Conservation (phyloP, 2,888 invertebrate species). For the Dendrolimus houi region DNA sequence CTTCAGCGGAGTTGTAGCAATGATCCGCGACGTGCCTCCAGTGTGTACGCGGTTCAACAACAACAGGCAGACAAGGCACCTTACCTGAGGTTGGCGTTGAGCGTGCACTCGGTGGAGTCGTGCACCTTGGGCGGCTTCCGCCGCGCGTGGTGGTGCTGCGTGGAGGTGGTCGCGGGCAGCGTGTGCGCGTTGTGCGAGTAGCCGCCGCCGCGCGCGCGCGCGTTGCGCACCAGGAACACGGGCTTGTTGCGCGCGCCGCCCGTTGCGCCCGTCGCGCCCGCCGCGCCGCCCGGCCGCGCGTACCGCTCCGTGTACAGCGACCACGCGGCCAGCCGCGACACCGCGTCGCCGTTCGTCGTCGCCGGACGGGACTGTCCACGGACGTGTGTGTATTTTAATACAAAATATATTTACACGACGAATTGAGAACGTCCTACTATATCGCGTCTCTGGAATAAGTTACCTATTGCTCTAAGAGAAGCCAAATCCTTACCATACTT, state of each 20-base stretch:
- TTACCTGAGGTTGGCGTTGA: slow-evolving; percentile 14
- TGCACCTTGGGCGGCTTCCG: slow-evolving; percentile 43
- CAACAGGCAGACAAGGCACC: too few species aligned
- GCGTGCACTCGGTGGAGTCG: slow-evolving; percentile 38
- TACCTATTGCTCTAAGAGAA: neutral
- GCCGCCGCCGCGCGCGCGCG: slow-evolving; percentile 45
- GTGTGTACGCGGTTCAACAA: too few species aligned
- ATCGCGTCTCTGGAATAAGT: slow-evolving; percentile 1
- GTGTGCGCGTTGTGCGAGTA: slow-evolving; percentile 31
- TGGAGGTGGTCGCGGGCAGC: slow-evolving; percentile 6
- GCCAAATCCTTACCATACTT: neutral
- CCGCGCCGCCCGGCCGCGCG: slow-evolving; percentile 21
- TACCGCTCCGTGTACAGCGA: slow-evolving; percentile 50
- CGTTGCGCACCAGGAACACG: slow-evolving; percentile 47
- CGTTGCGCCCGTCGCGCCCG: slow-evolving; percentile 23
- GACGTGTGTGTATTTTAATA: too few species aligned
- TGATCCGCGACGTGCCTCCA: too few species aligned
- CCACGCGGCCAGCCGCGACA: slow-evolving; percentile 41
- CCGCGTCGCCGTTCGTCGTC: slow-evolving; percentile 27
- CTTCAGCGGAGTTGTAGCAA: too few species aligned
- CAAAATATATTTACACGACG: too few species aligned
- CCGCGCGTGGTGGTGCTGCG: slow-evolving; percentile 15
- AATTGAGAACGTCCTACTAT: neutral
- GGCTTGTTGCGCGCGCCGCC: slow-evolving; percentile 44
- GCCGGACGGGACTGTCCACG: slow-evolving; percentile 21